phyloP scores from a whole-genome alignment of 2,113 vertebrate species.

The Ochotona curzoniae region DNA sequence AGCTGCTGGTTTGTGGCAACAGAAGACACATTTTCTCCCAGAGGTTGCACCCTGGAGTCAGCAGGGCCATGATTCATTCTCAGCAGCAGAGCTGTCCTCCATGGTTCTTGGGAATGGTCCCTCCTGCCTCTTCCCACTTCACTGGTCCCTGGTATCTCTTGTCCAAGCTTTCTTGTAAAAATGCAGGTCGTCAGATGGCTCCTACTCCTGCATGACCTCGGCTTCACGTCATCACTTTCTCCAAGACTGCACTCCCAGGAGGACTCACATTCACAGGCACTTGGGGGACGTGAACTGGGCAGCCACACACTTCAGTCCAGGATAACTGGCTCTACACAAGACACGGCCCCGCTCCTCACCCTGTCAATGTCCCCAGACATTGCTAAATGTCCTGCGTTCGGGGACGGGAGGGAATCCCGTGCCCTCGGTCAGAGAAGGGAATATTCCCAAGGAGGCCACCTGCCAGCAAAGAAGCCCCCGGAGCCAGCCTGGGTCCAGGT shows the following conservation, averaged over 20 bases:
- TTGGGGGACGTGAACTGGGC: background rate
- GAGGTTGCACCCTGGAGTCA: background rate
- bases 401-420: background rate
- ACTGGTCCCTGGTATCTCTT: background rate
- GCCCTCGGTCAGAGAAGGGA: background rate
- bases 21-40: background rate
- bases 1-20: background rate
- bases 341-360: rapidly evolving
- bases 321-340: background rate
- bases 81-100: background rate
- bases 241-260: background rate
- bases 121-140: background rate
- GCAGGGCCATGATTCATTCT: background rate
- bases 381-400: background rate
- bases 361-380: background rate
- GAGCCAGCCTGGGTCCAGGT: background rate
- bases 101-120: background rate
- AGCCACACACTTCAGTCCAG: background rate
- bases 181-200: background rate
- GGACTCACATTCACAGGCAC: background rate
- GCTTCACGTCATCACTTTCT: background rate
- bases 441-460: no score
- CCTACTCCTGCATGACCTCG: background rate
- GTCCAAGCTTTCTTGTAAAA: background rate
- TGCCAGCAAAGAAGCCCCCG: background rate